Conservation (phyloP, 2,888 invertebrate genomes). For the Thyatira batis region DNA sequence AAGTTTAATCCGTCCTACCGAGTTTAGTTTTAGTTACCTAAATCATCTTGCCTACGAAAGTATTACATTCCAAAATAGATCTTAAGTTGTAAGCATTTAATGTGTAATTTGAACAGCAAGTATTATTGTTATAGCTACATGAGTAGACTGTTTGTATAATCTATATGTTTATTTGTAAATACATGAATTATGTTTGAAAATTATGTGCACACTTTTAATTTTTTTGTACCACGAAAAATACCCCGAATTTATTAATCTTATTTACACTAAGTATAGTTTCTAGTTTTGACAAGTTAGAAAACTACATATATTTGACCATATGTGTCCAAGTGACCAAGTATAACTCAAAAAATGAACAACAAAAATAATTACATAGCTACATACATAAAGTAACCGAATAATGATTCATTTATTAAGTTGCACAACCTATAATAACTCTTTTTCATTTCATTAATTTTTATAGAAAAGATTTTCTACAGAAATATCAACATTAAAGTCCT, state of each 20-base stretch:
- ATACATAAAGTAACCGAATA: too few relatives aligned
- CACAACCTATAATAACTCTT: too few relatives aligned
- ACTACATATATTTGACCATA: too few relatives aligned
- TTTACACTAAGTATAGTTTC: too few relatives aligned
- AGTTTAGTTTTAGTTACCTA: constrained; percentile 38
- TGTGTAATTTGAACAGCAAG: constrained; percentile 23
- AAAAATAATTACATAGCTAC: too few relatives aligned
- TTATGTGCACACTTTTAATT: constrained; percentile 15
- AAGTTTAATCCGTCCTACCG: constrained; percentile 75
- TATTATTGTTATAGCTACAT: constrained; percentile 32
- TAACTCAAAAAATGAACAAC: too few relatives aligned
- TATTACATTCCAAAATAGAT: constrained; percentile 52
- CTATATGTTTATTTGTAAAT: constrained; percentile 53
- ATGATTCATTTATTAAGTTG: too few relatives aligned
- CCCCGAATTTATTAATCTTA: background rate
- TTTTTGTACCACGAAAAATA: background rate
- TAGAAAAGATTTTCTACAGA: too few relatives aligned
- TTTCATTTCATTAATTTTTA: too few relatives aligned
- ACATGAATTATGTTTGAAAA: constrained; percentile 67
- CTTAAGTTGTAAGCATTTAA: constrained; percentile 15
- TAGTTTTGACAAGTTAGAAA: too few relatives aligned
- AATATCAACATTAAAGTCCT: too few relatives aligned
- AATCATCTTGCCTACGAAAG: constrained; percentile 72
- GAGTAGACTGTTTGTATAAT: constrained; percentile 37
- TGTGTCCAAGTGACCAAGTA: too few relatives aligned